A percentile compares a stretch with the other conserved stretches of the same genome.
Evolutionary conservation across 2,113 vertebrate genomes (phyloP).

Genomic region (Gymnorhina tibicen): DNA sequence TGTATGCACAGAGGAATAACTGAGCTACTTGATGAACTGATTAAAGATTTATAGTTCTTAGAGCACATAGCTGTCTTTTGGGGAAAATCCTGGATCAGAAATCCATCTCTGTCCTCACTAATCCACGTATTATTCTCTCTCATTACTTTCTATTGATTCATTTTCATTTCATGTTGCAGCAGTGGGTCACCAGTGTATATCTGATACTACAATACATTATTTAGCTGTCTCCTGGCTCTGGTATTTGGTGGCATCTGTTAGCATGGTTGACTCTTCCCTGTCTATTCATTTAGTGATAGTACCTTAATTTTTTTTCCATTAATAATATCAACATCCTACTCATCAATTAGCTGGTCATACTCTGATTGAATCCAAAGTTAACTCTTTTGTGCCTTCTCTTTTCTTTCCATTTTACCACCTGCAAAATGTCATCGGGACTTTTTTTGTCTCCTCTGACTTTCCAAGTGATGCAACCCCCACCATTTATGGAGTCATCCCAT

Average conservation of each 20-base stretch:
- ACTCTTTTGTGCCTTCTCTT: background rate
- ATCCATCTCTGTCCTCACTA: constrained; percentile 15
- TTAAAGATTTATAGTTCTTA: constrained; percentile 55
- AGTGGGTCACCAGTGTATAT: background rate
- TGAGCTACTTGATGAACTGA: constrained; percentile 14
- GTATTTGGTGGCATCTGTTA: background rate
- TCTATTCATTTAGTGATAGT: background rate
- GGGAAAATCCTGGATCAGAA: constrained; percentile 21
- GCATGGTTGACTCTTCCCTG: background rate
- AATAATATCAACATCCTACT: background rate
- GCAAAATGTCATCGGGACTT: background rate
- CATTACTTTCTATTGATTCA: constrained; percentile 27
- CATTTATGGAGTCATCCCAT: background rate
- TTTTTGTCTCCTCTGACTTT: background rate
- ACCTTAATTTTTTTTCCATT: background rate
- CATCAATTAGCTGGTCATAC: background rate
- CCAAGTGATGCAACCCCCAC: background rate
- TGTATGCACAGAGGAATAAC: background rate
- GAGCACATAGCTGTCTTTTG: background rate
- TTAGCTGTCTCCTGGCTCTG: background rate
- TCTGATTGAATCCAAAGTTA: background rate
- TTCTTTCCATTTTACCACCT: background rate
- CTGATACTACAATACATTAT: constrained; percentile 3
- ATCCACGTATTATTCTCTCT: constrained; percentile 10
- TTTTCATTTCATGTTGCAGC: constrained; percentile 20